A percentile compares a stretch with the other conserved stretches of the same genome.
These are phyloP conservation scores for Furcula furcula DNA, from an alignment of 2,888 invertebrate species.

Conservation along the genomic window DNA sequence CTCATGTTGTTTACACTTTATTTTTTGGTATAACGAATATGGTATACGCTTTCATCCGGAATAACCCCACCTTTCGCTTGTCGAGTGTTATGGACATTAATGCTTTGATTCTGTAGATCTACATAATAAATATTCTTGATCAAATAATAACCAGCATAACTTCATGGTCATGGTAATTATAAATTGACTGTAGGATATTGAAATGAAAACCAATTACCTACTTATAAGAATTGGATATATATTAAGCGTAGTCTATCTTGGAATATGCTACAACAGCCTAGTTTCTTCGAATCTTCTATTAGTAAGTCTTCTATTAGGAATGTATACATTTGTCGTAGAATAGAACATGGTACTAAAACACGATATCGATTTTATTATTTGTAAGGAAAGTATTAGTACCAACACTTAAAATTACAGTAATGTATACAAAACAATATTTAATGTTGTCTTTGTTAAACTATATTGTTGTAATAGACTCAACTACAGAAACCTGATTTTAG, in stretches of 20 bases:
- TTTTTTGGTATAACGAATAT: too few relatives aligned
- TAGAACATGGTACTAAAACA: conserved; percentile 75
- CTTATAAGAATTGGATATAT: conserved; percentile 35
- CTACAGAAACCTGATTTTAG: too few relatives aligned
- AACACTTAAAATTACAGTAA: conserved; percentile 38
- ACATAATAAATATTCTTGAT: too few relatives aligned
- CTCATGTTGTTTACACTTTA: too few relatives aligned
- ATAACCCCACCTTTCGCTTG: too few relatives aligned
- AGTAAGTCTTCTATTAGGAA: conserved; percentile 28
- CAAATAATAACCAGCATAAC: conserved; percentile 10
- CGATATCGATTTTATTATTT: conserved; percentile 75
- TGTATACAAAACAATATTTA: conserved; percentile 30
- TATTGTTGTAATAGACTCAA: conserved; percentile 25
- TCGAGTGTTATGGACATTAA: too few relatives aligned
- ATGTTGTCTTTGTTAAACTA: conserved; percentile 28
- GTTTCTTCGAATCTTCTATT: conserved; percentile 43
- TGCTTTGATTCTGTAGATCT: too few relatives aligned
- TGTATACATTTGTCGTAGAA: conserved; percentile 67
- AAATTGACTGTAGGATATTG: conserved; percentile 39
- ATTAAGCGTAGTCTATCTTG: conserved; percentile 32
- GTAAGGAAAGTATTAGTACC: conserved; percentile 52
- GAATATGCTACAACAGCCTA: conserved; percentile 39
- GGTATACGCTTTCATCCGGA: too few relatives aligned
- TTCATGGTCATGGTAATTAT: background rate
- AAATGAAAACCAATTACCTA: conserved; percentile 38